A percentile compares a stretch with the other conserved stretches of the same genome.
phyloP scores from a whole-genome alignment of 2,888 invertebrate genomes.

The Dysmachus trigonus region DNA sequence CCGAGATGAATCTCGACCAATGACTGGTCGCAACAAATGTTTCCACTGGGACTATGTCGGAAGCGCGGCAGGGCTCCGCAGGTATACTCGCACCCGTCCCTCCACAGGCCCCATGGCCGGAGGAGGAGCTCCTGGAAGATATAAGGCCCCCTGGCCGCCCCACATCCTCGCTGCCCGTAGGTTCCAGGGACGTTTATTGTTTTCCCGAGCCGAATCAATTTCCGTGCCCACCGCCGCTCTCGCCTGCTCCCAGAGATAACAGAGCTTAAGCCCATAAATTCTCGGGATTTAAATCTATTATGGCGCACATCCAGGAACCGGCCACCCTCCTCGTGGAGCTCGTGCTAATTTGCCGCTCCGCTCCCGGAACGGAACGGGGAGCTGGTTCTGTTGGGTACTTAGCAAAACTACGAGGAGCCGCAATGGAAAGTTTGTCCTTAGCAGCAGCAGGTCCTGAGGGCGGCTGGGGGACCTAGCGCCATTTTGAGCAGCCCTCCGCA shows the following conservation, averaged over 20 bases:
- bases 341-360: not conserved
- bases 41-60: constrained; percentile 8
- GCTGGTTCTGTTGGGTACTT: not conserved
- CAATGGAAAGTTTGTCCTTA: not conserved
- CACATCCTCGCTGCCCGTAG: not conserved
- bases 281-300: constrained; percentile 48
- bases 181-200: constrained; percentile 15
- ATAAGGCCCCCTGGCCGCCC: not conserved
- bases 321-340: not conserved
- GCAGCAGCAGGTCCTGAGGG: not conserved
- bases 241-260: constrained; percentile 47
- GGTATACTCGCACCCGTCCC: constrained; percentile 31
- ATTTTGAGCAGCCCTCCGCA: not conserved
- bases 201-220: not conserved
- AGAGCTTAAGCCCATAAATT: constrained; percentile 49
- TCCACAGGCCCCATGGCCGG: not conserved
- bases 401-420: constrained; percentile 5
- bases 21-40: constrained; percentile 42
- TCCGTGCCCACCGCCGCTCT: not conserved
- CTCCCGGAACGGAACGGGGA: not conserved
- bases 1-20: constrained; percentile 23
- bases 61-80: constrained; percentile 35
- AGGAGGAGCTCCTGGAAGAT: constrained; percentile 30
- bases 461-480: not conserved
- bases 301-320: constrained; percentile 33